Conservation (phyloP, 2,888 invertebrate genomes). For the Ichneumoninae sp. region DNA sequence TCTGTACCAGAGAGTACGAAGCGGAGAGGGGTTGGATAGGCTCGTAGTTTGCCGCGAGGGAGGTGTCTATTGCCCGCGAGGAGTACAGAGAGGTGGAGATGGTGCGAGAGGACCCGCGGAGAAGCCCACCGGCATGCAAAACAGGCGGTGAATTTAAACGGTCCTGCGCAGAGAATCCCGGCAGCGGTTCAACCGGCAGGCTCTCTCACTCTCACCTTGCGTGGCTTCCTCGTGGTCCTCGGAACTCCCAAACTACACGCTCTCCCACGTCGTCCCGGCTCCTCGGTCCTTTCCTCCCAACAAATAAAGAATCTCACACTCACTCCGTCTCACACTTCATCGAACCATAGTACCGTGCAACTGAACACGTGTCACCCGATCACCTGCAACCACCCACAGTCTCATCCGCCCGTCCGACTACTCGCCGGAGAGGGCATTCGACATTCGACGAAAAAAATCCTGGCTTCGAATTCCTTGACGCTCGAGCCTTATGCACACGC, state of each 20-base stretch:
- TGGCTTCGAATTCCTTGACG: neutral
- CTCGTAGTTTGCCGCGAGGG: conserved; percentile 62
- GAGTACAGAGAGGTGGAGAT: conserved; percentile 48
- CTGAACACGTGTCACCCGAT: conserved; percentile 30
- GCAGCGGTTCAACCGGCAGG: conserved; percentile 65
- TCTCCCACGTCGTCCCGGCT: conserved; percentile 58
- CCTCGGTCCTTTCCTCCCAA: conserved; percentile 13
- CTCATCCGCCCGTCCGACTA: neutral
- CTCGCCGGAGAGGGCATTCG: neutral
- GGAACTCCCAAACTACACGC: conserved; percentile 52
- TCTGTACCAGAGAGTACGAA: conserved; percentile 8
- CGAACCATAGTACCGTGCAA: conserved; percentile 6
- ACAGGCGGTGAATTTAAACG: conserved; percentile 82
- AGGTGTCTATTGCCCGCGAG: conserved; percentile 62
- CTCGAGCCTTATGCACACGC: neutral
- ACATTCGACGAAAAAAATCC: neutral
- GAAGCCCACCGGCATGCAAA: conserved; percentile 80
- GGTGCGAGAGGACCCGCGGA: conserved; percentile 44
- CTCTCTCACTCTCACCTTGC: conserved; percentile 75
- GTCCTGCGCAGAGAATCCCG: conserved; percentile 79
- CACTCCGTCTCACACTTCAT: conserved; percentile 21
- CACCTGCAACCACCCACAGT: conserved; percentile 26
- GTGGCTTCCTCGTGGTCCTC: conserved; percentile 63
- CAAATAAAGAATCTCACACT: conserved; percentile 3
- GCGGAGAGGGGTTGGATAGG: conserved; percentile 55